A percentile compares a stretch with the other conserved stretches of the same genome.
Conservation (phyloP, 2,888 invertebrate genomes). For the Prostheceraeus crozeri region DNA sequence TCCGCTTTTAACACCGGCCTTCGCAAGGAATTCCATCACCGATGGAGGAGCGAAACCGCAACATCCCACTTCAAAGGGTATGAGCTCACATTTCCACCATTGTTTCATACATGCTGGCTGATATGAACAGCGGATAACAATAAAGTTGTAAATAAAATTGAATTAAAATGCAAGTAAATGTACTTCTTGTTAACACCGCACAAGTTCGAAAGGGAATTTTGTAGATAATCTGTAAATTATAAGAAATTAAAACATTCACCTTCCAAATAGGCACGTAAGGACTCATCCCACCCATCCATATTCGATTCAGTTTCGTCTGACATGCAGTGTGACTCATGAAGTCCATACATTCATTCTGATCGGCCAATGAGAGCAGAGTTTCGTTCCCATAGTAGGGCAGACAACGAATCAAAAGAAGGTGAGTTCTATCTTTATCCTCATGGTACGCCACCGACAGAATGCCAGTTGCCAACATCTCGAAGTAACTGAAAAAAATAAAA, state of each 20-base stretch:
- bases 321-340: constrained; percentile 54
- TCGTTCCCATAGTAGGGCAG: constrained; percentile 47
- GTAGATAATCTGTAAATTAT: too few species aligned
- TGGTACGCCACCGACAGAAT: constrained; percentile 52
- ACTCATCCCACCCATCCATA: constrained; percentile 55
- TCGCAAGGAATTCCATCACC: too few species aligned
- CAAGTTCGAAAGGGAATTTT: too few species aligned
- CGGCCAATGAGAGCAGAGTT: constrained; percentile 51
- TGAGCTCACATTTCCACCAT: too few species aligned
- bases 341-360: constrained; percentile 50
- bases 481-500: constrained; percentile 40
- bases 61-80: too few species aligned
- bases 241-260: constrained; percentile 4
- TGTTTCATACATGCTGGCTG: too few species aligned
- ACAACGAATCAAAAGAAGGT: constrained; percentile 47
- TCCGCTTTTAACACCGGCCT: too few species aligned
- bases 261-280: constrained; percentile 26
- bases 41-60: too few species aligned
- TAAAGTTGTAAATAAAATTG: too few species aligned
- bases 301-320: constrained; percentile 54
- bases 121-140: too few species aligned
- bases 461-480: constrained; percentile 49
- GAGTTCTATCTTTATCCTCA: constrained; percentile 47
- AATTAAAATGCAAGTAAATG: too few species aligned
- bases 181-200: too few species aligned